phyloP scores from a whole-genome alignment of 2,113 vertebrate genomes.

The Lichenostomus cassidix region DNA sequence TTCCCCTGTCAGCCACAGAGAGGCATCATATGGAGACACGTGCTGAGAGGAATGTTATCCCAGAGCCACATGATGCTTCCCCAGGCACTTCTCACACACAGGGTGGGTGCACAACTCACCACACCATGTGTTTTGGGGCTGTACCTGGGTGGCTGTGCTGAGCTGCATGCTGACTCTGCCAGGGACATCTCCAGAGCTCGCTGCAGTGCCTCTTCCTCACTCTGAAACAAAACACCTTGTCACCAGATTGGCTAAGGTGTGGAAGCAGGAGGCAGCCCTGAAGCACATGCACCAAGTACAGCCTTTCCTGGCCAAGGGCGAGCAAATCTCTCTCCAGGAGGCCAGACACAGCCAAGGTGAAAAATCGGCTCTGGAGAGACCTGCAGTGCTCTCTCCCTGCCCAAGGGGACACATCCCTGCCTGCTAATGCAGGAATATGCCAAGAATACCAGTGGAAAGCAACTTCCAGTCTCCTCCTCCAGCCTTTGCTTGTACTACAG shows the following conservation, averaged over 20 bases:
- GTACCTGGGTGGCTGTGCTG: slow-evolving; percentile 76
- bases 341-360: not conserved
- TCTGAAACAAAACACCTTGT: slow-evolving; percentile 71
- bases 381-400: not conserved
- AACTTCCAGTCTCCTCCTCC: not conserved
- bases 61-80: not conserved
- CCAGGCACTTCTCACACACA: not conserved
- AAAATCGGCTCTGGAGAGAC: not conserved
- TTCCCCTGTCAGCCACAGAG: not conserved
- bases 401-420: not conserved
- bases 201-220: slow-evolving; percentile 94
- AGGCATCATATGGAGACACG: not conserved
- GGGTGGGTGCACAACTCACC: not conserved
- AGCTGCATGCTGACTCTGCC: slow-evolving; percentile 77
- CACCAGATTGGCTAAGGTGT: not conserved
- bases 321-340: not conserved
- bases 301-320: not conserved
- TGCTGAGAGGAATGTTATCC: not conserved
- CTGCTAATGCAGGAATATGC: not conserved
- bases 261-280: not conserved
- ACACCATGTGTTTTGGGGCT: not conserved
- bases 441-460: not conserved
- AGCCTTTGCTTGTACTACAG: not conserved
- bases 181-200: slow-evolving; percentile 93
- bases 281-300: accelerated